phyloP scores from a whole-genome alignment of 2,797 vertebrate genomes.

The Lerista edwardsae region DNA sequence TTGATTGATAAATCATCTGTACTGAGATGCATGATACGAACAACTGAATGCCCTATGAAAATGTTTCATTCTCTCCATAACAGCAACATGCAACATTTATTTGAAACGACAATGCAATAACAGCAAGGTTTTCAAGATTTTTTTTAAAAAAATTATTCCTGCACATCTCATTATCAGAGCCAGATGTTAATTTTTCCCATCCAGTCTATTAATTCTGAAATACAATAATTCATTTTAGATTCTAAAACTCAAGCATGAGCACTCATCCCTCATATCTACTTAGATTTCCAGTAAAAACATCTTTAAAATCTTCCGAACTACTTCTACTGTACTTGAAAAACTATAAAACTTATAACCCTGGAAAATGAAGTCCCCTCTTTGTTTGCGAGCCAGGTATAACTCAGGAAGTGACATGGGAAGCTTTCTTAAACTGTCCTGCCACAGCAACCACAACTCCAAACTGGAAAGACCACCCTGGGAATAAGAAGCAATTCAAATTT shows the following conservation, averaged over 20 bases:
- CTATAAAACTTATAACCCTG: slow-evolving; percentile 33
- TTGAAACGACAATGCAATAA: neutral
- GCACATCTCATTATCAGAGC: slow-evolving; percentile 39
- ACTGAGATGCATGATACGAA: neutral
- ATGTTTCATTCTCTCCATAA: neutral
- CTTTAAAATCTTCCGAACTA: slow-evolving; percentile 53
- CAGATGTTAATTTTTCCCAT: slow-evolving; percentile 26
- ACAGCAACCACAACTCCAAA: fast-evolving
- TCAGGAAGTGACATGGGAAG: neutral
- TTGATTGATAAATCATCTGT: neutral
- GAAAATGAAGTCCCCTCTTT: slow-evolving; percentile 30
- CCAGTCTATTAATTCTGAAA: slow-evolving; percentile 36
- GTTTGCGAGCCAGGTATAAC: slow-evolving; percentile 4
- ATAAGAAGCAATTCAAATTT: slow-evolving; percentile 38
- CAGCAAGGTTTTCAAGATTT: neutral
- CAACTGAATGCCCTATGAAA: neutral
- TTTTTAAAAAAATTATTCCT: slow-evolving; percentile 22
- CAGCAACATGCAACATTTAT: neutral
- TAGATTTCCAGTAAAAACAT: slow-evolving; percentile 46
- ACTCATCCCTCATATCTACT: slow-evolving; percentile 48
- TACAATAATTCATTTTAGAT: slow-evolving; percentile 44
- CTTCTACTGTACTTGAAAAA: slow-evolving; percentile 54
- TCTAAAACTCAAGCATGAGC: slow-evolving; percentile 34
- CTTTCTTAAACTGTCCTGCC: slow-evolving; percentile 11
- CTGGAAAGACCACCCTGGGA: slow-evolving; percentile 49